Evolutionary conservation across 2,888 invertebrate species (phyloP).

Genomic region (Merodon equestris): DNA sequence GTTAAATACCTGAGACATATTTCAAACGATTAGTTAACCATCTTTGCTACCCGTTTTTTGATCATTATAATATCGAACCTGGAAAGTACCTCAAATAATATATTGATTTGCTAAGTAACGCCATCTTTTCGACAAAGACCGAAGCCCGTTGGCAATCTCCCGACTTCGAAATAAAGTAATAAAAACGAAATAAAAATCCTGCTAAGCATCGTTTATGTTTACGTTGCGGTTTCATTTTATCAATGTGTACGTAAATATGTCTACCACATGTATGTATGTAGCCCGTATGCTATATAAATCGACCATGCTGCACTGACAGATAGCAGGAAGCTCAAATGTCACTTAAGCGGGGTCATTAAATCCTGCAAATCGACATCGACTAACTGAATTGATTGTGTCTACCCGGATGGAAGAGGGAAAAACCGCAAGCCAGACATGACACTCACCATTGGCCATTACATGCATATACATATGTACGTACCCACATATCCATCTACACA

Average conservation of each 20-base stretch:
- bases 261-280: no score
- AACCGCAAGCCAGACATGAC: constrained; percentile 44
- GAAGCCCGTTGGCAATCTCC: constrained; percentile 27
- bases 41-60: no score
- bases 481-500: no score
- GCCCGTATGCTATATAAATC: no score
- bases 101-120: constrained; percentile 22
- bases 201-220: constrained; percentile 55
- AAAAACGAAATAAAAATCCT: constrained; percentile 63
- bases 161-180: constrained; percentile 58
- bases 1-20: no score
- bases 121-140: constrained; percentile 47
- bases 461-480: constrained; percentile 4
- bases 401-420: constrained; percentile 11
- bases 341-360: constrained; percentile 63
- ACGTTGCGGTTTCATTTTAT: constrained; percentile 15
- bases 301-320: constrained; percentile 26
- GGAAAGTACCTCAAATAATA: no score
- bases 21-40: no score
- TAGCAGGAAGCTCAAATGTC: constrained; percentile 48
- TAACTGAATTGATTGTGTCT: constrained; percentile 59
- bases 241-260: not conserved
- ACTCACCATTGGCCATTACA: constrained; percentile 42
- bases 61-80: no score
- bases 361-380: constrained; percentile 60